These are phyloP conservation scores for Cenopis cana DNA, from an alignment of 2,888 invertebrate species.

Conservation along the genomic window DNA sequence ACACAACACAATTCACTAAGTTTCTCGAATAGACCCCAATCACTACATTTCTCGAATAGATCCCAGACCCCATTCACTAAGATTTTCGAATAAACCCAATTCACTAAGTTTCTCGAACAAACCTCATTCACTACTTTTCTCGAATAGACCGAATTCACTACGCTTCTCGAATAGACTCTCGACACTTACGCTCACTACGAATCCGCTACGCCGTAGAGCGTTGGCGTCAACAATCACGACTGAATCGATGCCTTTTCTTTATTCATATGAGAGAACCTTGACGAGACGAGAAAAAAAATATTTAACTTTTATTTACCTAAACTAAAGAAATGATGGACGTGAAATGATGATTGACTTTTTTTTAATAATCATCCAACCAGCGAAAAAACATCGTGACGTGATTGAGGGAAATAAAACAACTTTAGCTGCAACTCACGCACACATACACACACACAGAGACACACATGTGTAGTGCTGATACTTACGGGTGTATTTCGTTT, in stretches of 20 bases:
- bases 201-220: background rate
- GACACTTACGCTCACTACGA: background rate
- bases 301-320: too few species aligned
- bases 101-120: too few species aligned
- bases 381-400: too few species aligned
- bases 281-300: too few species aligned
- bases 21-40: background rate
- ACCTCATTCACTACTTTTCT: too few species aligned
- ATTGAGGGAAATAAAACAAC: background rate
- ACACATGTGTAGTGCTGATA: too few species aligned
- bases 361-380: conserved; percentile 7
- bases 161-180: background rate
- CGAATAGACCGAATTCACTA: background rate
- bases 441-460: background rate
- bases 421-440: conserved; percentile 11
- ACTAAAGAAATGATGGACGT: too few species aligned
- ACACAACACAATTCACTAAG: background rate
- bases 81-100: too few species aligned
- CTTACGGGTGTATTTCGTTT: background rate
- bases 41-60: too few species aligned
- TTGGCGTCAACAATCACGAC: background rate
- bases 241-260: conserved; percentile 12
- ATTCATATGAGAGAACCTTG: conserved; percentile 1
- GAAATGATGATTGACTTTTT: background rate
- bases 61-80: too few species aligned